Conservation (phyloP, 2,113 vertebrate species). For the Equus quagga region DNA sequence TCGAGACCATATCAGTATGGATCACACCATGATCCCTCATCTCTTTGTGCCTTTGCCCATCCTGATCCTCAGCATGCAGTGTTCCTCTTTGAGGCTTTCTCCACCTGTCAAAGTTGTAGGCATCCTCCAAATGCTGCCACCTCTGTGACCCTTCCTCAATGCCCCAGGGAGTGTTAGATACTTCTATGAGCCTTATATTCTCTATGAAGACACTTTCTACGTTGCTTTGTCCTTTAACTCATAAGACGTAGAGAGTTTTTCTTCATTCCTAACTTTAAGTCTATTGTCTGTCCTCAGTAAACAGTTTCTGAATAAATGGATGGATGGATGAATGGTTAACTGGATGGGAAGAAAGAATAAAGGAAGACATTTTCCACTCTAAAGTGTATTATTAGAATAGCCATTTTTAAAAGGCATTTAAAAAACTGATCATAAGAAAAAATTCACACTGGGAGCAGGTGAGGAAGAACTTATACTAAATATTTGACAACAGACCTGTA, state of each 20-base stretch:
- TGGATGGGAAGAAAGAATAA: background rate
- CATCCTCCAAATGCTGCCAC: background rate
- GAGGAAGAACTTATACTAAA: background rate
- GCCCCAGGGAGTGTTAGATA: background rate
- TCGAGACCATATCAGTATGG: too few relatives aligned
- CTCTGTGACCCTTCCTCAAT: background rate
- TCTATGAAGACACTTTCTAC: background rate
- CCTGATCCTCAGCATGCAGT: background rate
- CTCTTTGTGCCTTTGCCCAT: background rate
- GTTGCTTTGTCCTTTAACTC: background rate
- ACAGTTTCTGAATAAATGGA: background rate
- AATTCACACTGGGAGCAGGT: background rate
- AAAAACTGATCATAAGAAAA: background rate
- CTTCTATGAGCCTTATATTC: background rate
- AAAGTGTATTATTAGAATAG: background rate
- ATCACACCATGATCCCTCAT: background rate
- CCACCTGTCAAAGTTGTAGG: background rate
- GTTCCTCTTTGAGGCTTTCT: background rate
- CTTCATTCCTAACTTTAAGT: slow-evolving; percentile 12
- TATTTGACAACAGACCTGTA: background rate
- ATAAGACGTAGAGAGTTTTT: background rate
- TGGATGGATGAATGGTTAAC: background rate
- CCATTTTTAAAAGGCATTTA: background rate
- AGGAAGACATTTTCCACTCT: background rate
- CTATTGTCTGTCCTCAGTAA: background rate